These are phyloP conservation scores for Whitmania pigra DNA, from an alignment of 1,140 invertebrate genomes.

Conservation along the genomic window DNA sequence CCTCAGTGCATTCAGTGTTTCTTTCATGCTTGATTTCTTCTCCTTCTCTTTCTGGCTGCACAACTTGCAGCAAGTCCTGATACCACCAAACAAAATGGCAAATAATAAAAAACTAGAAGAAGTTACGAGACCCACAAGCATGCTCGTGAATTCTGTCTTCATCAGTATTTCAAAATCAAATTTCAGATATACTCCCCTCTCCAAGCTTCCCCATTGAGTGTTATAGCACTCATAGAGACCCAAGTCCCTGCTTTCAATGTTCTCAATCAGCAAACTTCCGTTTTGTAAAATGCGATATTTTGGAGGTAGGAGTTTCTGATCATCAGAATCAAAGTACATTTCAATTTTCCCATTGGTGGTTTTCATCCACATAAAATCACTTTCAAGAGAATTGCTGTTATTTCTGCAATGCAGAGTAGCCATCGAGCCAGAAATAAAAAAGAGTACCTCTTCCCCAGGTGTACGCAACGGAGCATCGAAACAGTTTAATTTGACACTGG, in stretches of 20 bases:
- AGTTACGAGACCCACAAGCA: slow-evolving; percentile 63
- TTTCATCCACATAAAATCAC: not conserved
- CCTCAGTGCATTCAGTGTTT: slow-evolving; percentile 27
- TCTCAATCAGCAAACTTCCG: slow-evolving; percentile 56
- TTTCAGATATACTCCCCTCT: slow-evolving; percentile 18
- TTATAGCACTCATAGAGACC: slow-evolving; percentile 10
- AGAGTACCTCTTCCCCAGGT: not conserved
- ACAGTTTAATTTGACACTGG: not conserved
- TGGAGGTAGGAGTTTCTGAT: not conserved
- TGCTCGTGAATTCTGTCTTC: slow-evolving; percentile 66
- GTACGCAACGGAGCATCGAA: not conserved
- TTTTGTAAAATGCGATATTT: slow-evolving; percentile 48
- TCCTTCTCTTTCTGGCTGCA: slow-evolving; percentile 20
- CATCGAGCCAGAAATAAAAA: not conserved
- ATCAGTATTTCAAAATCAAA: slow-evolving; percentile 67
- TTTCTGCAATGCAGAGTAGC: not conserved
- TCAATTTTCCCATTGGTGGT: not conserved
- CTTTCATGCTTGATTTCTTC: slow-evolving; percentile 26
- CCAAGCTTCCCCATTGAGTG: not conserved
- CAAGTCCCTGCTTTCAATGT: slow-evolving; percentile 47
- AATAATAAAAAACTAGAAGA: slow-evolving; percentile 64
- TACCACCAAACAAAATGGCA: slow-evolving; percentile 61
- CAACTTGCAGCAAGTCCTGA: slow-evolving; percentile 39
- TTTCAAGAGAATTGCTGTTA: not conserved
- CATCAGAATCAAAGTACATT: not conserved